Base-by-base conservation (phyloP, 1,140 invertebrate genomes). In the Cotesia typhae region DNA sequence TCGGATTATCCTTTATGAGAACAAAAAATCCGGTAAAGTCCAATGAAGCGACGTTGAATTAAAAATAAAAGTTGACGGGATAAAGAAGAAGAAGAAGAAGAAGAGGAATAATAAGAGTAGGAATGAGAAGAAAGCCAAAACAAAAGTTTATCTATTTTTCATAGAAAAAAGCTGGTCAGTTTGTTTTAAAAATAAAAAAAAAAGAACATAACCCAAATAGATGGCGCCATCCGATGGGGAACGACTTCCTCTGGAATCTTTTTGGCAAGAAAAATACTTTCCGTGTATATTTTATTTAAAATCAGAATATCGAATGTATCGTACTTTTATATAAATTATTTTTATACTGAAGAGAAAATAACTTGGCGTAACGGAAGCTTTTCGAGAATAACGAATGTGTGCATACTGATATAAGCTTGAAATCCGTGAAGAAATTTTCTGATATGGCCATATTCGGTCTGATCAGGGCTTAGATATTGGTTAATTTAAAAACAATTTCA, bases 201-300 rank as follows among this genome's bases (percentile, higher is more conserved):
- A 28, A 28, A 9, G 47, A 14, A 41, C n/a, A 59, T 20, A 28
- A 28, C 57, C 28, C 67, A 52, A 65, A 67, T 64, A 74, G 68
- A 53, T 71, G 71, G 72, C 75, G 67, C 69, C 64, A 17, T 41
- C 35, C 28, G 55, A 38, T 55, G 12, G 38, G 41, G 14, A 55
- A 70, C 55, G 64, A 74, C 64, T 67, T 67, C 66, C 66, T 67
- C 20, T 51, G 14, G 2, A 65, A 65, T 65, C 38, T 65, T 65
- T 63, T 65, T 65, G 63, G 63, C 63, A 65, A 20, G 12, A 37
- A 37, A 65, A 9, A 37, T 65, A 12, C 63, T 17, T 14, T 65
- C 6, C 38, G n/a, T 28, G 12, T 12, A 65, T 51, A 67, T 51
- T 36, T 67, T 51, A 14, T 35, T 38, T 28, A 10, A 52, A 35